Evolutionary conservation across 2,888 invertebrate genomes (phyloP), one percentile per base, ranked within the genome.

Genomic region (Bellardia bayeri): DNA sequence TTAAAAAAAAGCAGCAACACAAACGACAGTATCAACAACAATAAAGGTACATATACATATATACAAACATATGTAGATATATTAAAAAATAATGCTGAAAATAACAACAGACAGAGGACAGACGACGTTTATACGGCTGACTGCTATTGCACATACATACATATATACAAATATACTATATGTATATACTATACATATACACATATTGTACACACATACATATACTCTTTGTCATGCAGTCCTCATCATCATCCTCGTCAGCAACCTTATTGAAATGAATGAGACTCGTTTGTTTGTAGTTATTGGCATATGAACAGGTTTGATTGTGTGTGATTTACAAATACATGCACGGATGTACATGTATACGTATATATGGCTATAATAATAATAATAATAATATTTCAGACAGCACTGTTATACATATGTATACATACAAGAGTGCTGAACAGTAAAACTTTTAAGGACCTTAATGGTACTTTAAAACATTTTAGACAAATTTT

Each of bases 61-160:
- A 33, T 33, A 33, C 33, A 4, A 1, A 33, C 2, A 33, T 37
- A 37, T 5, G 5, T 37, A 37, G 0, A 37, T 37, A 37, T 42
- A 69, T 68, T 71, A 42, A 74, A 75, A 64, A 80, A 81, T 61
- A 61, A 37, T 33, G 23, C 68, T 78, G 78, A 81, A 84, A 84
- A 84, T 78, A 84, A 84, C 68, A 87, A 87, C 87, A 84, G 87
- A 87, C 84, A 84, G 71, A 72, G 81, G 81, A 87, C 87, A 87
- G 87, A 84, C 83, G 49, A 84, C 63, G 54, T 66, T 78, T 49
- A 81, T 76, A 81, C 87, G 75, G 63, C 68, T 76, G 63, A 81
- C 69, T 83, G 61, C 51, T 74, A 82, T 68, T 30, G 42, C 33
- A 72, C 54, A 63, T 14, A 56, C 7, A 64, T 13, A 49, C 56